Evolutionary conservation across 2,888 invertebrate species (phyloP).

Genomic region (Scaptomyza reducta): DNA sequence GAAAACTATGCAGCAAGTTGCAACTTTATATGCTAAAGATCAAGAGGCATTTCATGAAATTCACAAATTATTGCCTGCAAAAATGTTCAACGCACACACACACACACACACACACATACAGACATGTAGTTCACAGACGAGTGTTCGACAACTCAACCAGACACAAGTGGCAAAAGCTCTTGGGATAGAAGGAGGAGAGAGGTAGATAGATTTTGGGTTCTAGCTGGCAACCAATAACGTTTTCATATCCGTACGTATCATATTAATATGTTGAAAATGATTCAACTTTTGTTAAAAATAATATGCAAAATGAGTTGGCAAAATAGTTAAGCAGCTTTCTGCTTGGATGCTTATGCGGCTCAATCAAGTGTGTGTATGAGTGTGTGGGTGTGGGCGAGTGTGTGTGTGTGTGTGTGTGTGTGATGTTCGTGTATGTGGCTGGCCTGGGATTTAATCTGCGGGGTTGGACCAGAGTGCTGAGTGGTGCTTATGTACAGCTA

Average conservation of each 20-base stretch:
- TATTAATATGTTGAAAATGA: constrained; percentile 64
- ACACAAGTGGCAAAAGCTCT: constrained; percentile 49
- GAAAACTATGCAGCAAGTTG: constrained; percentile 50
- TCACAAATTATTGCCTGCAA: constrained; percentile 57
- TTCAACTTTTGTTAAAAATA: constrained; percentile 67
- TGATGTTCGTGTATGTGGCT: constrained; percentile 15
- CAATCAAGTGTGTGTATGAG: constrained; percentile 35
- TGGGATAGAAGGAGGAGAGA: constrained; percentile 11
- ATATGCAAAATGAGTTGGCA: constrained; percentile 68
- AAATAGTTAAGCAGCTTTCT: constrained; percentile 71
- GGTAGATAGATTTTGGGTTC: not conserved
- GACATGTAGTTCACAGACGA: constrained; percentile 24
- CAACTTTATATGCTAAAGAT: constrained; percentile 63
- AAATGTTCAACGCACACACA: constrained; percentile 45
- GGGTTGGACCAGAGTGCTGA: constrained; percentile 25
- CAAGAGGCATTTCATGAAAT: constrained; percentile 59
- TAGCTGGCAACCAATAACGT: constrained; percentile 28
- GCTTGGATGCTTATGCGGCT: constrained; percentile 57
- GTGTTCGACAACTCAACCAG: constrained; percentile 58
- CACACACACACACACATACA: not conserved
- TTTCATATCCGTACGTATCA: constrained; percentile 31
- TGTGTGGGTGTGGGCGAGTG: no score
- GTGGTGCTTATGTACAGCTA: constrained; percentile 38
- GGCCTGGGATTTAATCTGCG: constrained; percentile 32
- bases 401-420: constrained; percentile 7